Conservation (phyloP, 2,888 invertebrate genomes). For the Caradrina clavipalpis region DNA sequence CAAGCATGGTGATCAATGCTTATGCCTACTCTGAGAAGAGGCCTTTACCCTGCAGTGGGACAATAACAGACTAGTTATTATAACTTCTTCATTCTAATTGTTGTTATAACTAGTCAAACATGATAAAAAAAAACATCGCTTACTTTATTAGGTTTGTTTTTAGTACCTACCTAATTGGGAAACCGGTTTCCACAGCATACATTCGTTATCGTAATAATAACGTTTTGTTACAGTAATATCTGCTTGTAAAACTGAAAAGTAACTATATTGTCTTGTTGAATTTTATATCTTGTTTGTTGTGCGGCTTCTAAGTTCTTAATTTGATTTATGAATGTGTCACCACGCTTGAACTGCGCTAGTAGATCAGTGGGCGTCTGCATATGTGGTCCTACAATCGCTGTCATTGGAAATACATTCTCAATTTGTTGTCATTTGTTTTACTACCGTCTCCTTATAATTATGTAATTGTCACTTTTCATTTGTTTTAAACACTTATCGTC, state of each 20-base stretch:
- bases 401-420: conserved; percentile 52
- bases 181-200: conserved; percentile 40
- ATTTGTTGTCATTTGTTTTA: conserved; percentile 35
- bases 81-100: no score
- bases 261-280: conserved; percentile 15
- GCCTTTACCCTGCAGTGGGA: no score
- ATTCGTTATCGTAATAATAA: conserved; percentile 25
- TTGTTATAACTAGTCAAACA: no score
- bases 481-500: not conserved
- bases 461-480: conserved; percentile 15
- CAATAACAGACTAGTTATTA: no score
- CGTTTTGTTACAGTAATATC: conserved; percentile 4
- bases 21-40: no score
- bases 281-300: conserved; percentile 48
- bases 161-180: conserved; percentile 12
- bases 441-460: conserved; percentile 11
- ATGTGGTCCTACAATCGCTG: conserved; percentile 42
- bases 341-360: conserved; percentile 45
- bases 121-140: not conserved
- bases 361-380: conserved; percentile 54
- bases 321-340: conserved; percentile 62
- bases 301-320: conserved; percentile 49
- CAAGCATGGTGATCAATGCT: no score
- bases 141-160: conserved; percentile 32
- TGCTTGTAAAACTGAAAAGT: conserved; percentile 24